Conservation (phyloP, 1,140 invertebrate genomes). For the Octopus sinensis region DNA sequence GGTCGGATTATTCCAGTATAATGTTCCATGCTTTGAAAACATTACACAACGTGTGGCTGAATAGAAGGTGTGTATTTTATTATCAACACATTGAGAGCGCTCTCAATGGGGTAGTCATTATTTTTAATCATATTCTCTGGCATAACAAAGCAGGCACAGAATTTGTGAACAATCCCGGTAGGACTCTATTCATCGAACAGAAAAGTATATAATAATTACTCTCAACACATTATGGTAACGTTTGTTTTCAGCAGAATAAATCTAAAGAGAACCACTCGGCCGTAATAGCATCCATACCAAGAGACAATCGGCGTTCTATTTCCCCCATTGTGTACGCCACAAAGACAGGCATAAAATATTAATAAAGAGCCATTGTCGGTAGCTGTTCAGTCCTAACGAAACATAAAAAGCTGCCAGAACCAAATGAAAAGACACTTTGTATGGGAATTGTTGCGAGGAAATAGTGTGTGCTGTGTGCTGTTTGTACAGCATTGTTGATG, state of each 20-base stretch:
- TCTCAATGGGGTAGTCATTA: slow-evolving; percentile 13
- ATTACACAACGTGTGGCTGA: slow-evolving; percentile 1
- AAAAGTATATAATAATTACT: slow-evolving; percentile 18
- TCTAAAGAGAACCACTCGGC: slow-evolving; percentile 13
- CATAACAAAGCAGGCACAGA: not conserved
- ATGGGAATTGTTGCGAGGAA: slow-evolving; percentile 15
- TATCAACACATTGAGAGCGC: slow-evolving; percentile 6
- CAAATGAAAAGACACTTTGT: slow-evolving; percentile 16
- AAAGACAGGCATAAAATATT: slow-evolving; percentile 15
- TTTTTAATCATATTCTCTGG: slow-evolving; percentile 11
- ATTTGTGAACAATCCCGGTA: not conserved
- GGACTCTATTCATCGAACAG: not conserved
- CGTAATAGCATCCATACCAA: slow-evolving; percentile 4
- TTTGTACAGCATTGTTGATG: slow-evolving; percentile 5
- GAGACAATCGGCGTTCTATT: slow-evolving; percentile 8
- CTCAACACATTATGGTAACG: slow-evolving; percentile 13
- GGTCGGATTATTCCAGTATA: slow-evolving; percentile 13
- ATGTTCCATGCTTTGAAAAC: slow-evolving; percentile 6
- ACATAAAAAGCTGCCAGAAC: slow-evolving; percentile 13
- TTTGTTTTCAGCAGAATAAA: slow-evolving; percentile 14
- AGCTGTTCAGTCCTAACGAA: slow-evolving; percentile 15
- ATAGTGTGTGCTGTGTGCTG: slow-evolving; percentile 10
- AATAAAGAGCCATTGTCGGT: slow-evolving; percentile 9
- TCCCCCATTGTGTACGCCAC: slow-evolving; percentile 5
- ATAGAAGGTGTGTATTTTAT: slow-evolving; percentile 10